A percentile compares a stretch with the other conserved stretches of the same genome.
These are phyloP conservation scores for Clitarchus hookeri DNA, from an alignment of 2,888 invertebrate species.

Conservation along the genomic window DNA sequence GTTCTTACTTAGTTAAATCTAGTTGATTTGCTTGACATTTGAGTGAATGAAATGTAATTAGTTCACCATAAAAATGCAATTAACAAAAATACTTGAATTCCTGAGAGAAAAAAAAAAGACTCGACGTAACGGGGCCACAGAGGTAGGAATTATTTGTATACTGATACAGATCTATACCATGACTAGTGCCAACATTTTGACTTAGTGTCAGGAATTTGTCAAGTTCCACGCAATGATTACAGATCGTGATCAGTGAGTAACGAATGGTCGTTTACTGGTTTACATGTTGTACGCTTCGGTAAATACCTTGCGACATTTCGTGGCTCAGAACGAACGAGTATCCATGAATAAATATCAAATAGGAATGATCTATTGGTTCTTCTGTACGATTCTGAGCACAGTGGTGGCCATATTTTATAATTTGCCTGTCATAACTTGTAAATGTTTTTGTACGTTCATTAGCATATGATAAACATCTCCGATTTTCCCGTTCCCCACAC, in stretches of 20 bases:
- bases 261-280: not conserved
- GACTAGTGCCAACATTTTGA: not conserved
- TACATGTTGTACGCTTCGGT: not conserved
- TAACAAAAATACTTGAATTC: too few species aligned
- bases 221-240: not conserved
- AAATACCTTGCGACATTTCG: not conserved
- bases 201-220: slow-evolving; percentile 10
- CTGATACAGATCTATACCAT: not conserved
- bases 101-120: too few species aligned
- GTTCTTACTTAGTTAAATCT: too few species aligned
- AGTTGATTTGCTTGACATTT: too few species aligned
- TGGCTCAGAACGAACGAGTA: not conserved
- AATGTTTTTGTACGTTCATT: not conserved
- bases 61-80: too few species aligned
- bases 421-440: slow-evolving; percentile 1
- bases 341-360: not conserved
- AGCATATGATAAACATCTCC: slow-evolving; percentile 6
- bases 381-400: not conserved
- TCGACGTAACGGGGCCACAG: too few species aligned
- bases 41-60: too few species aligned
- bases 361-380: not conserved
- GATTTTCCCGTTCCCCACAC: not conserved
- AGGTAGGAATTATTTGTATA: too few species aligned
- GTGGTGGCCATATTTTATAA: not conserved
- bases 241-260: not conserved